phyloP scores from a whole-genome alignment of 2,797 vertebrate genomes.

The Melanotaenia maccullochi region DNA sequence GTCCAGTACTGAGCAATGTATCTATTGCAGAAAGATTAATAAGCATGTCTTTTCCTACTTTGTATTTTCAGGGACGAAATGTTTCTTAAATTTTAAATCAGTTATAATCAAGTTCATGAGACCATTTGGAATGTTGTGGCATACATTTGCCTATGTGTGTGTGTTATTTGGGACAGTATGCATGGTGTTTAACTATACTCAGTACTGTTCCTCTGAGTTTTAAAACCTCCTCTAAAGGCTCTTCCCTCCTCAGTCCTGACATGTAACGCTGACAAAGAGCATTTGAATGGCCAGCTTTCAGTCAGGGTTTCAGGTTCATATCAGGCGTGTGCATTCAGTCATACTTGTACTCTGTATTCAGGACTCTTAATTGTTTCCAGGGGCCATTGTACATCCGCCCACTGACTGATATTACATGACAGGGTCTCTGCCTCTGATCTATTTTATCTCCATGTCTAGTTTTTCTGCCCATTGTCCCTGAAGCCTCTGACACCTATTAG shows the following conservation, averaged over 20 bases:
- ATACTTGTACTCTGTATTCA: conserved; percentile 46
- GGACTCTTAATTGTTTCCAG: conserved; percentile 65
- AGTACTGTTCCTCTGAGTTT: conserved; percentile 32
- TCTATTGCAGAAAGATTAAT: neutral
- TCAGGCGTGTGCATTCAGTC: conserved; percentile 57
- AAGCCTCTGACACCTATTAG: conserved; percentile 70
- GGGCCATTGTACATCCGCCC: conserved; percentile 57
- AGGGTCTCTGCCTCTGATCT: conserved; percentile 56
- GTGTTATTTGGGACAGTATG: neutral
- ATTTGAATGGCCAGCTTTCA: conserved; percentile 41
- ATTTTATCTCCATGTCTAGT: conserved; percentile 56
- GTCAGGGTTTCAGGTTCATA: conserved; percentile 66
- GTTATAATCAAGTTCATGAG: neutral
- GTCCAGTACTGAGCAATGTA: neutral
- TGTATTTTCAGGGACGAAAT: neutral
- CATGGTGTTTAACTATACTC: neutral
- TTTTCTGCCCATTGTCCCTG: conserved; percentile 55
- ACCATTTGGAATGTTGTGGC: neutral
- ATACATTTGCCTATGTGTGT: neutral
- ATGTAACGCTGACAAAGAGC: conserved; percentile 34
- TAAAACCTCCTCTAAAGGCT: neutral
- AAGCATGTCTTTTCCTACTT: neutral
- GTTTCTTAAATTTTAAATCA: neutral
- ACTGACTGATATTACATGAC: conserved; percentile 68
- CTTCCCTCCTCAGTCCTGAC: conserved; percentile 19